Base-by-base conservation (phyloP, 1,140 invertebrate genomes). In the Helicoverpa armigera region DNA sequence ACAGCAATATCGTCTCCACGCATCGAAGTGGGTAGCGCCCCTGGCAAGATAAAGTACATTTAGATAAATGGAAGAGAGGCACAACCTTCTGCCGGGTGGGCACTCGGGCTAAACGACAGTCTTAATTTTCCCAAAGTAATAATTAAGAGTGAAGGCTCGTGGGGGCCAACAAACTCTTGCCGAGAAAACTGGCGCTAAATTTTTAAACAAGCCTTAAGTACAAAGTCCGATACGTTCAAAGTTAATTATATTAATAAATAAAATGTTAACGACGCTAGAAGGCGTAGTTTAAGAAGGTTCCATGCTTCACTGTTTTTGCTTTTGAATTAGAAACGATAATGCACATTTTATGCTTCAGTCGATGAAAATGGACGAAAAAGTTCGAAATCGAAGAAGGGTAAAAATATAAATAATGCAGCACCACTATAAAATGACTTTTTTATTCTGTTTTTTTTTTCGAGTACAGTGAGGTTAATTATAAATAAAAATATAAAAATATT, bases 51-150 rank as follows among this genome's bases (percentile, higher is more conserved):
- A 94, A 94, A 93, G 90, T 91, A 93, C 92, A 93, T 94, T 94
- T 93, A 92, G 91, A 94, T 92, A 94, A 94, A 94, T 94, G 94
- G 89, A 90, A 89, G 85, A 85, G 86, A 85, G 87, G 87, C 87
- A 84, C 86, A 91, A 90, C 92, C 90, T 93, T 88, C 88, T 88
- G 84, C 86, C 87, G 89, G 81, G 76, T 84, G 88, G 90, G 92
- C 89, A 91, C 92, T 94, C 79, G 82, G 88, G 81, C 88, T 95
- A 94, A 94, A 93, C 94, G 94, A 94, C 94, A 94, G 90, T 94
- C 95, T 95, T 95, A 95, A 95, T 95, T 95, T 95, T 95, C 90
- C 91, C 94, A 95, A 95, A 95, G 95, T 95, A 95, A 95, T 95
- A 95, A 95, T 95, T 95, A 95, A 95, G 94, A 95, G 94, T 94